Evolutionary conservation across 1,140 invertebrate genomes (phyloP), one percentile per base, ranked within the genome.

Genomic region (Microplitis mediator): DNA sequence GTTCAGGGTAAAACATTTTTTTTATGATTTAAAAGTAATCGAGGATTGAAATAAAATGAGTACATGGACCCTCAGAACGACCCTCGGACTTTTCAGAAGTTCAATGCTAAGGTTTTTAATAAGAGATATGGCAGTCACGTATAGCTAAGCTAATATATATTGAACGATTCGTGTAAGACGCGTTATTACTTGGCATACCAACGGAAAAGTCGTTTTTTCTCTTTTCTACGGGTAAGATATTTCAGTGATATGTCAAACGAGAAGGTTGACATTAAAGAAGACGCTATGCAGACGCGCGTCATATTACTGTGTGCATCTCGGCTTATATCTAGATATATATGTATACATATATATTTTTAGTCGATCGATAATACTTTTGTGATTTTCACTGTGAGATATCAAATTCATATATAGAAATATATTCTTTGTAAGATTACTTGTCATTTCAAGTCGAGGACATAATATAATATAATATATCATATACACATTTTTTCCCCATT

Each of bases 161-260:
- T 68, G 54, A 60, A 39, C 64, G 63, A 52, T 3, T 39, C 23
- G 31, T 66, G 60, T 54, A 52, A 45, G 75, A 76, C 72, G 54
- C 72, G 74, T 78, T 78, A 78, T 78, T 77, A 73, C 74, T 75
- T 75, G 13, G 71, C 64, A 73, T 73, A 75, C 45, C 58, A 39
- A 9, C 13, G 45, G 13, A 52, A 23, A 51, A 0, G 9, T 54
- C n/a, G n/a, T 54, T n/a, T 54, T 13, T n/a, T 58, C 51, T 3
- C 36, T 68, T 36, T 39, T 36, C 11, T 32, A 52, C 23, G 32
- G 34, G 31, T 56, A 35, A 51, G 23, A 32, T 14, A 36, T 35
- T 16, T 54, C 16, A 11, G 16, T 51, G 31, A 67, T 54, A 67
- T 67, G 31, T 16, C 64, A n/a, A 23, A 56, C n/a, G 14, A 56